Conservation (phyloP, 2,888 invertebrate genomes). For the Baronia brevicornis region DNA sequence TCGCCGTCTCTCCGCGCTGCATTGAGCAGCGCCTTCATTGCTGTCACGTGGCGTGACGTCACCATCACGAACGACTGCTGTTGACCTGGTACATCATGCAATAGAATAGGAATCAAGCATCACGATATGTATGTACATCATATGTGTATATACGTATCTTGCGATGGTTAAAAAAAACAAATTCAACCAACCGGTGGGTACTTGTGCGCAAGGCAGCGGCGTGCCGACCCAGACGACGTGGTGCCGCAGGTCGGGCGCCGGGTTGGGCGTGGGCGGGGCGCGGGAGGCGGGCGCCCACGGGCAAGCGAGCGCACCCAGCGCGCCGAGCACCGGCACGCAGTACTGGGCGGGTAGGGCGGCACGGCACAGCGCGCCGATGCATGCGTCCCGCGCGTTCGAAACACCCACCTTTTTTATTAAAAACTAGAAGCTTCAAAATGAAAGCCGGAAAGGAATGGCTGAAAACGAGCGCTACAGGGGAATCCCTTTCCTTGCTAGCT, state of each 20-base stretch:
- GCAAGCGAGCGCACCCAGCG: constrained; percentile 88
- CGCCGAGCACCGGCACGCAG: constrained; percentile 90
- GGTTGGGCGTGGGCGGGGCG: constrained; percentile 77
- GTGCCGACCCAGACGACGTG: constrained; percentile 99
- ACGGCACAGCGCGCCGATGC: constrained; percentile 95
- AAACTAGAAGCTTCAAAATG: too few species aligned
- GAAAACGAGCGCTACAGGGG: too few species aligned
- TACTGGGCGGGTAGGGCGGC: constrained; percentile 97
- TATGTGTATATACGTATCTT: too few species aligned
- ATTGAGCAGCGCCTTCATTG: constrained; percentile 93
- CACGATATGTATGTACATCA: too few species aligned
- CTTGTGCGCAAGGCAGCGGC: constrained; percentile 87
- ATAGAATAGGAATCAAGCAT: neutral
- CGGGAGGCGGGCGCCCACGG: constrained; percentile 92
- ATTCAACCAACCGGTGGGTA: constrained; percentile 61
- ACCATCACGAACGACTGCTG: constrained; percentile 93
- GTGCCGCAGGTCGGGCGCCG: constrained; percentile 83
- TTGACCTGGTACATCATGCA: constrained; percentile 65
- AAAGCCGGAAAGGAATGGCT: too few species aligned
- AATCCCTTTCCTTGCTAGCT: too few species aligned
- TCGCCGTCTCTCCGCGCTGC: constrained; percentile 95
- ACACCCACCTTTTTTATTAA: constrained; percentile 61
- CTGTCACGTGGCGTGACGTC: constrained; percentile 97
- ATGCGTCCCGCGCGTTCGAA: constrained; percentile 89
- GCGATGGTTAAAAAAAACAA: too few species aligned